Evolutionary conservation across 2,797 vertebrate species (phyloP).

Genomic region (Cottoperca gobio): DNA sequence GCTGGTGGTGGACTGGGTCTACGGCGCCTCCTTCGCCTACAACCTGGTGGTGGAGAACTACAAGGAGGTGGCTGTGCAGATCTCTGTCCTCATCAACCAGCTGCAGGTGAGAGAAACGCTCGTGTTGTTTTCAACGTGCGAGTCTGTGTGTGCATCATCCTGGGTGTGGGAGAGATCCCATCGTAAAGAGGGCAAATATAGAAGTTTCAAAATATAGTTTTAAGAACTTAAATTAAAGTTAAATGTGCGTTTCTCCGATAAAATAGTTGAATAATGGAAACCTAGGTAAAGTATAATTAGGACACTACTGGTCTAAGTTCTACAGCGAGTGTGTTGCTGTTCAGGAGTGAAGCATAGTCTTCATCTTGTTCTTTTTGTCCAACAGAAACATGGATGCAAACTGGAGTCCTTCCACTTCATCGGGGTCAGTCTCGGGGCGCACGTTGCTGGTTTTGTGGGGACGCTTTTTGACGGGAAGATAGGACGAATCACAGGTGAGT

Average conservation of each 20-base stretch:
- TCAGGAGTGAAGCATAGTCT: too few species aligned
- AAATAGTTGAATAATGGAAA: background rate
- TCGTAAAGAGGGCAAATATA: too few species aligned
- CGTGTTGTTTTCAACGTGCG: too few species aligned
- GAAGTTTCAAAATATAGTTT: background rate
- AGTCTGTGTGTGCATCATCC: too few species aligned
- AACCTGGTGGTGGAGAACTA: conserved; percentile 90
- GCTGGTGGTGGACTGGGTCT: conserved; percentile 94
- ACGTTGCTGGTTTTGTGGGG: conserved; percentile 93
- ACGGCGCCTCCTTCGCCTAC: conserved; percentile 89
- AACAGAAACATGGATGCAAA: conserved; percentile 86
- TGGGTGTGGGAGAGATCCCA: too few species aligned
- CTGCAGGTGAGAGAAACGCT: conserved; percentile 85
- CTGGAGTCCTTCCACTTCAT: conserved; percentile 92
- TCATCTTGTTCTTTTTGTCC: too few species aligned
- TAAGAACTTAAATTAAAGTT: too few species aligned
- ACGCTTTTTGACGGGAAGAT: conserved; percentile 90
- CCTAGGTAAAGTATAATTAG: background rate
- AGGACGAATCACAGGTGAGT: conserved; percentile 94
- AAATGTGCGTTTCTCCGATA: too few species aligned
- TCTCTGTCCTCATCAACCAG: conserved; percentile 89
- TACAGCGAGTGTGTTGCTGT: background rate
- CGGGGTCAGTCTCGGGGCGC: conserved; percentile 94
- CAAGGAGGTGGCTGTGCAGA: conserved; percentile 87
- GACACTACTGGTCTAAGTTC: background rate